Base-by-base conservation (phyloP, 2,797 vertebrate species). In the Myotis planiceps region DNA sequence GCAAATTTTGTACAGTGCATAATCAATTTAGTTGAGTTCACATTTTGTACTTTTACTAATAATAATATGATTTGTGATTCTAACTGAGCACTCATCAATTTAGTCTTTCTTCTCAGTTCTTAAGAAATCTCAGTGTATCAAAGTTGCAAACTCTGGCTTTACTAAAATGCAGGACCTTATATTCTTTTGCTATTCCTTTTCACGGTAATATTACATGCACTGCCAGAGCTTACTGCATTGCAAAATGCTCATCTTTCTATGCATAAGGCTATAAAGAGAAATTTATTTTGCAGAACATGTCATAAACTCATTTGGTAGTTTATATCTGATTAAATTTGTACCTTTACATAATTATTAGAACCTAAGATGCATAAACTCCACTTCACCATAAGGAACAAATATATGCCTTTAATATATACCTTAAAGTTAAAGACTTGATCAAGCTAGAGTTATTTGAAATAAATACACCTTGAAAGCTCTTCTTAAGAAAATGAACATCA, bases 21-120 rank as follows among this genome's bases (percentile, higher is more conserved):
- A 96, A 92, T 55, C 97, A 91, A 97, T 97, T 97, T 92, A 89
- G 18, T 84, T 29, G 78, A 29, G 12, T 96, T 95, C 95, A 96
- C 71, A 9, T 92, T 95, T 95, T 90, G 72, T 4, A 93, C 49
- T 80, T 94, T 60, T 94, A 83, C 85, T 98, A 97, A 92, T 85
- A 97, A 96, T 93, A 98, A 96, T 81, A 76, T 75, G 3, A 96
- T 74, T 63, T 97, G 37, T 95, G 95, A 97, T 63, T 87, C 83
- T 97, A 74, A 96, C 87, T 90, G 82, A 95, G 89, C 85, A 87
- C 53, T 96, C 51, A 80, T 80, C 90, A 96, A 97, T 85, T 29
- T 89, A 83, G 96, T 85, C 51, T 87, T 98, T 96, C 49, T 87
- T 96, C 89, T 96, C 55, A 78, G 18, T 91, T 81, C 45, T 91